Evolutionary conservation across 1,140 invertebrate genomes (phyloP), one percentile per base, ranked within the genome.

Genomic region (Tachypleus tridentatus): DNA sequence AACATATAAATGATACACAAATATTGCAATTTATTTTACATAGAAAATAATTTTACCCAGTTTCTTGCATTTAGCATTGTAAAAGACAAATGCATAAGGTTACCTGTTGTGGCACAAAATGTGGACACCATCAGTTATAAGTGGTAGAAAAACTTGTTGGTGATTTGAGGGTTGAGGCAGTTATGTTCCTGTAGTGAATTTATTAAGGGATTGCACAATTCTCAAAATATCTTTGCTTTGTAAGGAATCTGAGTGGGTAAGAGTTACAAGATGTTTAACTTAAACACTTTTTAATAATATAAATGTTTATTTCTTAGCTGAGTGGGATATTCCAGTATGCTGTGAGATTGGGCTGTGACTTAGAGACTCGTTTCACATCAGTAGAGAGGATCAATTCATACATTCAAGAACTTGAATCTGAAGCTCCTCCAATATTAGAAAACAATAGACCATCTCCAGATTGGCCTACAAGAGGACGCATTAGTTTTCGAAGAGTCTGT

Each of bases 391-490:
- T 85, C 51, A 71, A 77, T 8, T 73, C 77, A 57, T 83, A 82
- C 71, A 76, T 78, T 4, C 74, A 79, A 70, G 77, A 70, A 4
- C 51, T 72, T 11, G 64, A 66, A 64, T 50, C 51, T 5, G 71
- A 72, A 64, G 57, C 65, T 11, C 54, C 62, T 50, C 49, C 64
- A 29, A 58, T 56, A 5, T 64, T 64, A 49, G 66, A 67, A 5
- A 78, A 82, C 61, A 73, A 78, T 54, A 73, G 85, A 59, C 62
- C 67, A 48, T 56, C 63, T 4, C 56, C 53, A 51, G 69, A 74
- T 9, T 90, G 87, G 87, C 86, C 87, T 56, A 76, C 80, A 61
- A 80, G 81, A 61, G 87, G 87, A 4, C 82, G 85, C 71, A 84
- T 90, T 52, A 76, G 79, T 66, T 88, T 89, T 70, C 80, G 86